phyloP scores from a whole-genome alignment of 2,113 vertebrate genomes.

The Cacatua alba region DNA sequence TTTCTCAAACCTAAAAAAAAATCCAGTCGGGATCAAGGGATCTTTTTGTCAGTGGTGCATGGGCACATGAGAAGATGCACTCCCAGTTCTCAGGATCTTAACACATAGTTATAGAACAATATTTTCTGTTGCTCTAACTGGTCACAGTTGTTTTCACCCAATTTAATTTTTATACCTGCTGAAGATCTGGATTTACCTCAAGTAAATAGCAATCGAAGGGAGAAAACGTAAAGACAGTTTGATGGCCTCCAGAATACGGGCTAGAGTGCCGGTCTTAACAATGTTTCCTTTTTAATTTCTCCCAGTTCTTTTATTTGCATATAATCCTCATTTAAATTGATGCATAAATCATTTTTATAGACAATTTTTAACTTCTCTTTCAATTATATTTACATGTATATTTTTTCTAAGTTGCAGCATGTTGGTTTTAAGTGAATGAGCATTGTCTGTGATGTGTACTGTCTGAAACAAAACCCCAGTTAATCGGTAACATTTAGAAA shows the following conservation, averaged over 20 bases:
- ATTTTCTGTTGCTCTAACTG: background rate
- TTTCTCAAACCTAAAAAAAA: background rate
- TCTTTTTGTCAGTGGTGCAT: background rate
- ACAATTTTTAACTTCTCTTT: background rate
- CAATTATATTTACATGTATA: background rate
- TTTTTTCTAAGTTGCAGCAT: background rate
- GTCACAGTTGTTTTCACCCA: background rate
- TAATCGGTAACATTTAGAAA: background rate
- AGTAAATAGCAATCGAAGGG: background rate
- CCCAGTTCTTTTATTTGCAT: background rate
- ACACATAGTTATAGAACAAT: background rate
- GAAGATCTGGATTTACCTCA: background rate
- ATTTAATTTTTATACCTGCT: background rate
- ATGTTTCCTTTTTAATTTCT: background rate
- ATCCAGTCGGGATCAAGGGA: background rate
- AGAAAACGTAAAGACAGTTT: background rate
- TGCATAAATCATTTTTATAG: background rate
- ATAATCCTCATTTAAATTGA: background rate
- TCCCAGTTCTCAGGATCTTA: background rate
- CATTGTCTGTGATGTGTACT: background rate
- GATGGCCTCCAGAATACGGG: background rate
- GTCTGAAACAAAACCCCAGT: background rate
- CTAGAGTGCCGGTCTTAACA: background rate
- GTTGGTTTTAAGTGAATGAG: background rate
- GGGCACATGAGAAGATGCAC: background rate